Evolutionary conservation across 2,888 invertebrate species (phyloP).

Genomic region (Leucophenga maculata): DNA sequence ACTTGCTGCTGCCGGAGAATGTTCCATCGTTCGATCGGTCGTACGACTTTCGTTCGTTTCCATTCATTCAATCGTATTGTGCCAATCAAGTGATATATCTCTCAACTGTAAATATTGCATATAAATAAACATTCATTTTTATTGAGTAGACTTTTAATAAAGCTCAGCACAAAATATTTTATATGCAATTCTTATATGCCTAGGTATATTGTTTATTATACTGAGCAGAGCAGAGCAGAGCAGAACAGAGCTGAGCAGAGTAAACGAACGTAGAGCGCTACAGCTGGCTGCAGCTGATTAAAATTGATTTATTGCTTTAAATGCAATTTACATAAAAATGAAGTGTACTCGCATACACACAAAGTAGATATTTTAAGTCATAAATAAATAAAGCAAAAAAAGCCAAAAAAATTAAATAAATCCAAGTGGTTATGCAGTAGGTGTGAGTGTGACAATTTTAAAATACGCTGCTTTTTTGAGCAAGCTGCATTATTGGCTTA

Average conservation of each 20-base stretch:
- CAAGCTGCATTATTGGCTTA: too few species aligned
- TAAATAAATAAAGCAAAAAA: neutral
- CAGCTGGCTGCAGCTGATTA: conserved; percentile 59
- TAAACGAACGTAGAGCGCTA: neutral
- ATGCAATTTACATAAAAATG: conserved; percentile 62
- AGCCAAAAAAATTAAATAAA: neutral
- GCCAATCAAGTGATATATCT: conserved; percentile 23
- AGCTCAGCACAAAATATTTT: conserved; percentile 23
- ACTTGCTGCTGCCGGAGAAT: neutral
- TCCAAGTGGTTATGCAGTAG: neutral
- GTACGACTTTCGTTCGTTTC: too few species aligned
- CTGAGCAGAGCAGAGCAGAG: conserved; percentile 33
- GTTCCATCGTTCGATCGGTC: neutral
- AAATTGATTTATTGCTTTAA: conserved; percentile 63
- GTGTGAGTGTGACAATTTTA: neutral
- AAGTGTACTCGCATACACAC: conserved; percentile 25
- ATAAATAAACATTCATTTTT: conserved; percentile 26
- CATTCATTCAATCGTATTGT: neutral
- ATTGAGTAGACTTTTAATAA: conserved; percentile 26
- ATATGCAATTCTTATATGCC: neutral
- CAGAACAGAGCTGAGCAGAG: conserved; percentile 27
- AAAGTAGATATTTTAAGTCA: neutral
- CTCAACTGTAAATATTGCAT: conserved; percentile 15
- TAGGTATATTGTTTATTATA: too few species aligned
- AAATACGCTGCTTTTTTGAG: too few species aligned